These are phyloP conservation scores for Globia sparganii DNA, from an alignment of 2,888 invertebrate species.

Conservation along the genomic window DNA sequence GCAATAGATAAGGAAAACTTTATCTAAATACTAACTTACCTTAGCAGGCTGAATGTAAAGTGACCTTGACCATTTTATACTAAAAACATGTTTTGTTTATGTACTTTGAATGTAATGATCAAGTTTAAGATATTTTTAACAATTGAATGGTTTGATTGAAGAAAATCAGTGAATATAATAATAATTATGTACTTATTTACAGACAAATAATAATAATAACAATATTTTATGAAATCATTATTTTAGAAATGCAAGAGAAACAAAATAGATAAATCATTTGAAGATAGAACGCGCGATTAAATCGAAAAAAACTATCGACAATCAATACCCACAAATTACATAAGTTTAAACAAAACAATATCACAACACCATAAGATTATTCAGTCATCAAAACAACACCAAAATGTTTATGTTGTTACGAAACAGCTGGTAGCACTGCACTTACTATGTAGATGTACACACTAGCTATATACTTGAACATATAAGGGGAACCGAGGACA, in stretches of 20 bases:
- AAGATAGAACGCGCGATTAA: not conserved
- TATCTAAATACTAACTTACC: constrained; percentile 42
- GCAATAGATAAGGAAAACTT: constrained; percentile 53
- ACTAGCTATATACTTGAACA: constrained; percentile 56
- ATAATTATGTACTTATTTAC: not conserved
- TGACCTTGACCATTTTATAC: constrained; percentile 53
- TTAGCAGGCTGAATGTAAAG: constrained; percentile 22
- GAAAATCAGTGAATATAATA: not conserved
- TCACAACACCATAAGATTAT: constrained; percentile 66
- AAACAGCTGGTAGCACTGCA: constrained; percentile 80
- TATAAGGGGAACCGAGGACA: constrained; percentile 84
- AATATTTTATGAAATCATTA: not conserved
- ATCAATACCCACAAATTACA: constrained; percentile 74
- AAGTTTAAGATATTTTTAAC: not conserved
- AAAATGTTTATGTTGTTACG: constrained; percentile 72
- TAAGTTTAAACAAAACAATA: constrained; percentile 75
- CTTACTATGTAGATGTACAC: constrained; percentile 58
- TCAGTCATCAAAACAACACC: constrained; percentile 56
- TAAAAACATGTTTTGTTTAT: constrained; percentile 45
- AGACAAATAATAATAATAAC: not conserved
- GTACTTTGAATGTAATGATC: not conserved
- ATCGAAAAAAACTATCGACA: not conserved
- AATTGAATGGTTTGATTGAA: not conserved
- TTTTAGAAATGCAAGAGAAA: not conserved
- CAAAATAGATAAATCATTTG: not conserved